Evolutionary conservation across 2,797 vertebrate genomes (phyloP).

Genomic region (Dallia pectoralis): DNA sequence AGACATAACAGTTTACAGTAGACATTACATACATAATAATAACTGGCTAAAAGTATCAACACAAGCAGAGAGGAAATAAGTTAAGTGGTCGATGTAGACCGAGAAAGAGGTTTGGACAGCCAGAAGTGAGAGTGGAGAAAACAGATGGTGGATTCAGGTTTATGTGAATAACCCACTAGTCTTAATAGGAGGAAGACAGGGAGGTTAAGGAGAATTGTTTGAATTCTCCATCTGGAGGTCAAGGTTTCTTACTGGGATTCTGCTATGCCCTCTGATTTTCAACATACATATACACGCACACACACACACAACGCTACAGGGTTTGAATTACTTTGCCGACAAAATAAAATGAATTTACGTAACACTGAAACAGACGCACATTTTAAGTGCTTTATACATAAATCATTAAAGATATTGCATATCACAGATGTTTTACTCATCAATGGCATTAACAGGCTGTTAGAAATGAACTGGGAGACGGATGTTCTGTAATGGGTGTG

Average conservation of each 20-base stretch:
- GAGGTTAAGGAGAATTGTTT: slow-evolving; percentile 21
- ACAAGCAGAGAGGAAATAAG: neutral
- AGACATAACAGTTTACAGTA: too few species aligned
- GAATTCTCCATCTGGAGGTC: slow-evolving; percentile 50
- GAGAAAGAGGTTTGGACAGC: slow-evolving; percentile 1
- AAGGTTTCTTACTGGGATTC: slow-evolving; percentile 25
- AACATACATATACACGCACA: neutral
- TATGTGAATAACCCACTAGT: too few species aligned
- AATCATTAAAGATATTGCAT: neutral
- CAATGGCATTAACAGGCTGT: too few species aligned
- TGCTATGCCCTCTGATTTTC: neutral
- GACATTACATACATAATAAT: too few species aligned
- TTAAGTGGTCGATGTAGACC: neutral
- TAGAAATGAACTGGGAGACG: too few species aligned
- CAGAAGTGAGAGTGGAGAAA: neutral
- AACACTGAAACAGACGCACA: neutral
- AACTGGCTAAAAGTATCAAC: neutral
- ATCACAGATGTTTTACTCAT: neutral
- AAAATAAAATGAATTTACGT: slow-evolving; percentile 12
- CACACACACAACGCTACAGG: slow-evolving; percentile 24
- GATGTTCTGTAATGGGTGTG: too few species aligned
- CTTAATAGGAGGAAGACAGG: slow-evolving; percentile 1
- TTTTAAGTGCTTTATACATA: neutral
- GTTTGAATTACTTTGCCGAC: slow-evolving; percentile 40
- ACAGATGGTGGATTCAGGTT: neutral